Conservation (phyloP, 1,140 invertebrate species). For the Solen grandis region DNA sequence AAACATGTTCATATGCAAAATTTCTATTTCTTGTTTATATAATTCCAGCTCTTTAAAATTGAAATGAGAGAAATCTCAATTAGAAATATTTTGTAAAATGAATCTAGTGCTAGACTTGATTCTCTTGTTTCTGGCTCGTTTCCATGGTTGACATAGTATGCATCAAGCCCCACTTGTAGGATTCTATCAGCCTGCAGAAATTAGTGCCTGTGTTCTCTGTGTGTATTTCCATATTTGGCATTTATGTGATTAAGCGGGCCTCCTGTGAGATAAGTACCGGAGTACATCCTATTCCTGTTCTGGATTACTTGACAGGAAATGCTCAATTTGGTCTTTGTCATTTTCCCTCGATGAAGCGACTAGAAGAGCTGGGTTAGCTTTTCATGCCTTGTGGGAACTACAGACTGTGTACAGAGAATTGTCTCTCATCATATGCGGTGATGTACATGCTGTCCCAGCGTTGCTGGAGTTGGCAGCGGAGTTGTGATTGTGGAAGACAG, state of each 20-base stretch:
- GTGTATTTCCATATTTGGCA: conserved; percentile 47
- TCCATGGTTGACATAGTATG: too few relatives aligned
- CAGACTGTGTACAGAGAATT: background rate
- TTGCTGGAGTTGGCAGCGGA: background rate
- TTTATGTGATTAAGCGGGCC: conserved; percentile 32
- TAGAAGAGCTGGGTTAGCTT: background rate
- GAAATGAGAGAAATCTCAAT: too few relatives aligned
- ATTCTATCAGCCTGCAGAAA: too few relatives aligned
- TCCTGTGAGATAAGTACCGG: conserved; percentile 16
- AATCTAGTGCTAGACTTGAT: too few relatives aligned
- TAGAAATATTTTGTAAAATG: too few relatives aligned
- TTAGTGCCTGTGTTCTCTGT: too few relatives aligned
- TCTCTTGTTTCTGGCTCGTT: too few relatives aligned
- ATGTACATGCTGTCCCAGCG: background rate
- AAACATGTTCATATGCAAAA: too few relatives aligned
- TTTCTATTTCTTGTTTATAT: too few relatives aligned
- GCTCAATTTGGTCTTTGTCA: conserved; percentile 42
- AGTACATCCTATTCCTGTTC: conserved; percentile 40
- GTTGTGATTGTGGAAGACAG: background rate
- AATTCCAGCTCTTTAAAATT: too few relatives aligned
- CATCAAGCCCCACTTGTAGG: too few relatives aligned
- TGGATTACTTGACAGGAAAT: conserved; percentile 31
- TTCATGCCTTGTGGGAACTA: background rate
- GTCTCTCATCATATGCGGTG: background rate
- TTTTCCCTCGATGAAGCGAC: conserved; percentile 9